Percentiles rank a stretch among this genome's conserved stretches.
These are phyloP conservation scores for Tholera decimalis DNA, from an alignment of 2,888 invertebrate genomes.

Conservation along the genomic window DNA sequence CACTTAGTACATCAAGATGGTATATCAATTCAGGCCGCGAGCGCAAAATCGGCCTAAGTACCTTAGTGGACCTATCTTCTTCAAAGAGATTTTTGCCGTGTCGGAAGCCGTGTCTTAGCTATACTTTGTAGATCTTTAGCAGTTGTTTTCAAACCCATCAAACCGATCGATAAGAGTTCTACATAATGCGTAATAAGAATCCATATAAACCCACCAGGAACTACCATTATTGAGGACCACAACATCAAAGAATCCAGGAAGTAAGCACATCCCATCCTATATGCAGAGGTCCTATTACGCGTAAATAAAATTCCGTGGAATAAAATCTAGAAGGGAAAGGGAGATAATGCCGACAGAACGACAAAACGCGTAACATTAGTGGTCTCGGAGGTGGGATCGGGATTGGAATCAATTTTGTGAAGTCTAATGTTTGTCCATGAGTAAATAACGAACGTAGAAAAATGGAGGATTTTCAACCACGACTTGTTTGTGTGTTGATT, in stretches of 20 bases:
- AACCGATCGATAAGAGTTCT: no score
- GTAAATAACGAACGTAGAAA: conserved; percentile 46
- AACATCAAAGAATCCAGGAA: conserved; percentile 14
- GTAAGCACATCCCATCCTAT: conserved; percentile 2
- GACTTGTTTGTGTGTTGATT: conserved; percentile 22
- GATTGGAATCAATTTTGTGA: conserved; percentile 63
- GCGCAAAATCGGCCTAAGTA: no score
- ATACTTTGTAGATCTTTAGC: no score
- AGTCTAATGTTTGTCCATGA: conserved; percentile 51
- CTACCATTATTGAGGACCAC: neutral
- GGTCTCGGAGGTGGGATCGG: conserved; percentile 60
- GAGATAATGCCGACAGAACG: conserved; percentile 45
- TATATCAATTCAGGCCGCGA: no score
- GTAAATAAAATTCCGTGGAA: conserved; percentile 44
- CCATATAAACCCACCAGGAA: neutral
- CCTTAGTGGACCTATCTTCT: no score
- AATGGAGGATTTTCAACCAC: conserved; percentile 15
- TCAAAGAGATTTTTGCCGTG: no score
- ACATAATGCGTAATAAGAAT: neutral
- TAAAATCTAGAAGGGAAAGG: conserved; percentile 39
- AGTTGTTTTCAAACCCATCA: no score
- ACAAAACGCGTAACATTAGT: conserved; percentile 52
- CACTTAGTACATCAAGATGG: no score
- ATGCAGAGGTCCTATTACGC: conserved; percentile 30
- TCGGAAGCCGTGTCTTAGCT: no score